Percentiles rank a stretch among this genome's conserved stretches.
Conservation (phyloP, 2,797 vertebrate species). For the Crenuchus spilurus region DNA sequence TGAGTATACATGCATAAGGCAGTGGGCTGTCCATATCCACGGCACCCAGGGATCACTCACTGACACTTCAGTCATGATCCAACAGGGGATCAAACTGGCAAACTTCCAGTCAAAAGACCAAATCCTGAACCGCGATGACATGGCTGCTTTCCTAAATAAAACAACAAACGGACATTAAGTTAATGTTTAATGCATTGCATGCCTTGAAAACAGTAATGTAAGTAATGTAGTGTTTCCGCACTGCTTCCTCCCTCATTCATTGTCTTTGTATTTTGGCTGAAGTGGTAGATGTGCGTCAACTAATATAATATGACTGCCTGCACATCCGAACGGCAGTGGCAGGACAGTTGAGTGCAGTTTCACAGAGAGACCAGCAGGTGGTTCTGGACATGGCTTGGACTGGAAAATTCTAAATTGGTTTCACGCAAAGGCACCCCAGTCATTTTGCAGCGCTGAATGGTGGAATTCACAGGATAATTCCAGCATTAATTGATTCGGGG, state of each 20-base stretch:
- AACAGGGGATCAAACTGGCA: too few relatives aligned
- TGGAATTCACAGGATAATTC: slow-evolving; percentile 78
- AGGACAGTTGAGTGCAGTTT: background rate
- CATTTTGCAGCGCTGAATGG: slow-evolving; percentile 74
- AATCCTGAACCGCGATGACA: too few relatives aligned
- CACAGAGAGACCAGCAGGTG: slow-evolving; percentile 53
- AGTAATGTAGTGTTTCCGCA: too few relatives aligned
- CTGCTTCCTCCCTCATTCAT: background rate
- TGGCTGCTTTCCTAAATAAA: too few relatives aligned
- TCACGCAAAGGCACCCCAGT: slow-evolving; percentile 76
- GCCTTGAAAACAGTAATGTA: too few relatives aligned
- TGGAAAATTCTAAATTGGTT: slow-evolving; percentile 76
- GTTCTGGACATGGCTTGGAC: slow-evolving; percentile 63
- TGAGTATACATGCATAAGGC: too few relatives aligned
- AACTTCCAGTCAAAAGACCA: too few relatives aligned
- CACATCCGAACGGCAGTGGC: background rate
- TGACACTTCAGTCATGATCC: too few relatives aligned
- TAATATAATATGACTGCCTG: background rate
- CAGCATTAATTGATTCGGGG: slow-evolving; percentile 80
- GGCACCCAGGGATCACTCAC: too few relatives aligned
- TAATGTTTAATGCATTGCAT: too few relatives aligned
- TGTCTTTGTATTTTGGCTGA: background rate
- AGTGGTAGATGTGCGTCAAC: background rate
- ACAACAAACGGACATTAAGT: too few relatives aligned
- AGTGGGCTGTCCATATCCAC: too few relatives aligned